Evolutionary conservation across 2,113 vertebrate species (phyloP).

Genomic region (Genyomyrus donnyi): DNA sequence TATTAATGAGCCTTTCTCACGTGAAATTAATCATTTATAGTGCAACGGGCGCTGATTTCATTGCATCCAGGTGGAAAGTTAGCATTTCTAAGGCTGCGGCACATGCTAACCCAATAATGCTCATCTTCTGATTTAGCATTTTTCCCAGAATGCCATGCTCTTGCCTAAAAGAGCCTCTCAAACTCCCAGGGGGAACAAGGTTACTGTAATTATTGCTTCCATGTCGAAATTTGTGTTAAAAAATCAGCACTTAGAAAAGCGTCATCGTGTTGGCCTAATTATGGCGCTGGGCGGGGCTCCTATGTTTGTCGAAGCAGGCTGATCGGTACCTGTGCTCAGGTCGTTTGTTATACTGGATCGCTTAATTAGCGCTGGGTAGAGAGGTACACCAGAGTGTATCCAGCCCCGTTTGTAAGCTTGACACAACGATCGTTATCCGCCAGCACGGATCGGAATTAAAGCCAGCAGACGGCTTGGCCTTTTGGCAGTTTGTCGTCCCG

Average conservation of each 20-base stretch:
- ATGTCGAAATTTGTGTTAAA: not conserved
- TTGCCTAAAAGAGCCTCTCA: not conserved
- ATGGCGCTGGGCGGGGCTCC: not conserved
- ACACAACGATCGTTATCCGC: not conserved
- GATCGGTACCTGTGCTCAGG: not conserved
- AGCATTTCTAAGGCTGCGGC: not conserved
- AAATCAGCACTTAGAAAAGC: not conserved
- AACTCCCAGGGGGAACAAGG: not conserved
- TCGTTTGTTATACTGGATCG: not conserved
- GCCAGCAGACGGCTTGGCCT: not conserved
- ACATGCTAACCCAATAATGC: not conserved
- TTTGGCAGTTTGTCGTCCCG: not conserved
- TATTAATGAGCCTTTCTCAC: constrained; percentile 18
- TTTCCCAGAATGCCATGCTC: not conserved
- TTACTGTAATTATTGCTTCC: not conserved
- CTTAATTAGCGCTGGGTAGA: not conserved
- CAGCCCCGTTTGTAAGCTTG: not conserved
- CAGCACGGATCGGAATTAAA: not conserved
- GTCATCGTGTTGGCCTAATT: not conserved
- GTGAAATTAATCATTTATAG: constrained; percentile 21
- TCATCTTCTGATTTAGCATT: not conserved
- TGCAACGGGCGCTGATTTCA: not conserved
- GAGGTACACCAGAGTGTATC: not conserved
- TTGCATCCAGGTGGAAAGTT: constrained; percentile 3
- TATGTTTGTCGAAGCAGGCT: not conserved